Evolutionary conservation across 2,113 vertebrate species (phyloP), one percentile per base, ranked within the genome.

Genomic region (Columbina picui): DNA sequence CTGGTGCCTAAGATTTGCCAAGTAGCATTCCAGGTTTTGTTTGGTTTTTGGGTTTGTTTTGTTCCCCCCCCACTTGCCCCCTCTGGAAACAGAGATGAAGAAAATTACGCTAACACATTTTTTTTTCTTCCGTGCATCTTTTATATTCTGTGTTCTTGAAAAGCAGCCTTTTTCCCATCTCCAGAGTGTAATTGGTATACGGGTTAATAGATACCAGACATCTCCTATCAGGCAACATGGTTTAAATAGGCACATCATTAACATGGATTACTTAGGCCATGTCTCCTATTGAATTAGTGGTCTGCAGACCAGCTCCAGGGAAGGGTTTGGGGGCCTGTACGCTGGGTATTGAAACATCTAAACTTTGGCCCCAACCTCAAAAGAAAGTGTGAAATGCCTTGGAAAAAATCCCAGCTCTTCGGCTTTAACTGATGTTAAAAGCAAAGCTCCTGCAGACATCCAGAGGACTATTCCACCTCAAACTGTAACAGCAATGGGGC

Each of bases 331-430:
- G 34, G 34, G 59, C 32, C 83, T 89, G 52, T 39, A 32, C 4
- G 9, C 19, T 0, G 8, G 55, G 41, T 88, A 92, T 74, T 92
- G 92, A 90, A 95, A 90, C 83, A 81, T 84, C 89, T 74, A 89
- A 95, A 95, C 89, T 89, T 89, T 94, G 95, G 94, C 90, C 94
- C 39, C 81, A 87, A 82, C 77, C 91, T 95, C 84, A 92, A 94
- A 97, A 97, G 83, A 61, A 91, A 95, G 94, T 90, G 96, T 95
- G 94, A 96, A 96, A 93, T 0, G 4, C 56, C 79, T 88, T 86
- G 94, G 79, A 93, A 88, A 59, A 81, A 78, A 36, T 74, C 71
- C 90, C 92, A 95, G 88, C 56, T 84, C 73, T 87, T 9, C 9
- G 82, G 83, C 70, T 90, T 59, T 67, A 91, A 50, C n/a, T 56